Conservation (phyloP, 2,797 vertebrate species). For the Oceanodroma leucorhoa region DNA sequence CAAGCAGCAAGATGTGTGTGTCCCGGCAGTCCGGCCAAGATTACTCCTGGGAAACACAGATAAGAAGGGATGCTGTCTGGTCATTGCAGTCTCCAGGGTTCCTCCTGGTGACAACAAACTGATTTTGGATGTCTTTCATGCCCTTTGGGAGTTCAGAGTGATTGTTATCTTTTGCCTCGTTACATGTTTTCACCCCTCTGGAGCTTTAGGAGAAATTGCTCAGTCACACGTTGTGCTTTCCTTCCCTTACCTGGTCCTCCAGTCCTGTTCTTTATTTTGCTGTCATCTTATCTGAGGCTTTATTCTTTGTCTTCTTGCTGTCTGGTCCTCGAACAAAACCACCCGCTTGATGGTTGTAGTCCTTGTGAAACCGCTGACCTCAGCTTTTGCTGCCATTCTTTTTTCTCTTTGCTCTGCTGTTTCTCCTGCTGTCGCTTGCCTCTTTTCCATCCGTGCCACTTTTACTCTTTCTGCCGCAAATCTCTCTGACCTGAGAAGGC, state of each 20-base stretch:
- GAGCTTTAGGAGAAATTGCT: neutral
- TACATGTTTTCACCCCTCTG: neutral
- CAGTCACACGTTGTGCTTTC: neutral
- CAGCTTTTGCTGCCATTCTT: neutral
- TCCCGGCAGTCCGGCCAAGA: neutral
- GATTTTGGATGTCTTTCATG: neutral
- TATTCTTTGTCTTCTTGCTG: neutral
- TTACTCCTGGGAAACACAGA: neutral
- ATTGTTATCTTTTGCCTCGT: neutral
- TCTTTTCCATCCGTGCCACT: rapidly evolving
- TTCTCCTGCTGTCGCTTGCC: neutral
- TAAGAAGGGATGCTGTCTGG: neutral
- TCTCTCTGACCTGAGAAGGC: neutral
- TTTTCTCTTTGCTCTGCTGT: neutral
- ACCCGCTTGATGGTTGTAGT: neutral
- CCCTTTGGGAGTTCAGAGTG: neutral
- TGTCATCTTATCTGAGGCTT: neutral
- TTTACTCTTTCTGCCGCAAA: neutral
- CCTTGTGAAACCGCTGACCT: neutral
- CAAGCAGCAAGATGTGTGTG: neutral
- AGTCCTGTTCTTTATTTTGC: neutral
- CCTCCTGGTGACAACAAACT: neutral
- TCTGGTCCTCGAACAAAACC: neutral
- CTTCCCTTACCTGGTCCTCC: neutral
- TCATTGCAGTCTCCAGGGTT: neutral